Evolutionary conservation across 2,113 vertebrate species (phyloP).

Genomic region (Mustela lutreola): DNA sequence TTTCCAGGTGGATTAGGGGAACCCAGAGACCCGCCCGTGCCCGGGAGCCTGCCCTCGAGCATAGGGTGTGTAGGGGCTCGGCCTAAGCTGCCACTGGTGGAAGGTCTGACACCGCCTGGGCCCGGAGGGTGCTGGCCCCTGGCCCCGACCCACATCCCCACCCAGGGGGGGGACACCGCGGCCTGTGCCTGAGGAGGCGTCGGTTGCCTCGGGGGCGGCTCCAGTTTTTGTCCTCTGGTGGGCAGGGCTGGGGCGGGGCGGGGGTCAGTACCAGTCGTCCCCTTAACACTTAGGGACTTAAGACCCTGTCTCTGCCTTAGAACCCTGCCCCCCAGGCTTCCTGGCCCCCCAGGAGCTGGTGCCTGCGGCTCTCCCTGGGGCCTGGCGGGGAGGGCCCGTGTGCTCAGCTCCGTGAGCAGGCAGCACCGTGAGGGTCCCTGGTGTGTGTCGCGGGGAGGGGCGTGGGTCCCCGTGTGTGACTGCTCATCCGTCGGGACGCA

Average conservation of each 20-base stretch:
- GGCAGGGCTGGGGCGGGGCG: not conserved
- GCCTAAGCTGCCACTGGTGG: not conserved
- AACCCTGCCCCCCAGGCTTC: not conserved
- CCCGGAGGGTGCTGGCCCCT: not conserved
- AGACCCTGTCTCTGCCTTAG: not conserved
- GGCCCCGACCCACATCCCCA: not conserved
- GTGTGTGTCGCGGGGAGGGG: not conserved
- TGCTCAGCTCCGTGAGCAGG: rapidly evolving
- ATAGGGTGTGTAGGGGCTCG: not conserved
- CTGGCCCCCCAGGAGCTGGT: not conserved
- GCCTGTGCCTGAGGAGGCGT: no score
- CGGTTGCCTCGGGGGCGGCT: not conserved
- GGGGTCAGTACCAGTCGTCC: not conserved
- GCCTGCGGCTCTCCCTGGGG: not conserved
- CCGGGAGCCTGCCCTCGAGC: not conserved
- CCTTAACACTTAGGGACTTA: not conserved
- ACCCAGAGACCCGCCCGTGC: not conserved
- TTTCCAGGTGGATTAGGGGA: conserved; percentile 71
- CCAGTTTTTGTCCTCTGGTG: not conserved
- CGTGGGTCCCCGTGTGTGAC: not conserved
- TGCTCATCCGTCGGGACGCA: not conserved
- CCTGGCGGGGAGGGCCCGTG: not conserved
- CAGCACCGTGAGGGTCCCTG: rapidly evolving
- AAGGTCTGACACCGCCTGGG: not conserved
- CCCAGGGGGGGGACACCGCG: no score